Percentiles rank a stretch among this genome's conserved stretches.
Evolutionary conservation across 2,888 invertebrate genomes (phyloP).

Genomic region (Cephus sareptanus): DNA sequence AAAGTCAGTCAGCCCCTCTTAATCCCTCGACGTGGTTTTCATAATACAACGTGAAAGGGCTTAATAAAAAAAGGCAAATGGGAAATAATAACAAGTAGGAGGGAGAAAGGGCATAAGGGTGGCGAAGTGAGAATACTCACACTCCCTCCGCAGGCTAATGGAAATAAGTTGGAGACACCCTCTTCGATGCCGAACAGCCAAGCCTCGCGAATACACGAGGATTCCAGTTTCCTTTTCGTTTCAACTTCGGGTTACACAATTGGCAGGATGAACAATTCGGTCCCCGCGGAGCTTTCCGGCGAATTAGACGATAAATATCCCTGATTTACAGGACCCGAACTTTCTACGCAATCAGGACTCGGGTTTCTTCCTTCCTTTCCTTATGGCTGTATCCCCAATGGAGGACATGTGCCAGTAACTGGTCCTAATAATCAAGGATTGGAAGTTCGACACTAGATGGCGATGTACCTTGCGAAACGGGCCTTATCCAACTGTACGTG

Average conservation of each 20-base stretch:
- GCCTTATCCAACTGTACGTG: too few species aligned
- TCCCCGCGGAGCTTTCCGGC: slow-evolving; percentile 42
- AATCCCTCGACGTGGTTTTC: slow-evolving; percentile 12
- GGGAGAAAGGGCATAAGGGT: slow-evolving; percentile 20
- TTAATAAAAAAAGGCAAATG: slow-evolving; percentile 44
- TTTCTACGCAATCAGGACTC: slow-evolving; percentile 3
- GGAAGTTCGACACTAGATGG: too few species aligned
- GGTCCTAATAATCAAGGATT: too few species aligned
- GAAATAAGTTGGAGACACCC: slow-evolving; percentile 42
- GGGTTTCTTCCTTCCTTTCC: neutral
- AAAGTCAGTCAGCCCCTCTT: neutral
- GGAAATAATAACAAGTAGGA: slow-evolving; percentile 41
- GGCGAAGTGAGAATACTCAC: slow-evolving; percentile 28
- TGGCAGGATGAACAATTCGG: slow-evolving; percentile 31
- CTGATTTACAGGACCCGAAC: slow-evolving; percentile 40
- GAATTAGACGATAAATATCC: slow-evolving; percentile 53
- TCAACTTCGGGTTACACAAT: neutral
- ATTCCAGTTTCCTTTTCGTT: neutral
- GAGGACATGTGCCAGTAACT: too few species aligned
- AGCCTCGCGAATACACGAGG: neutral
- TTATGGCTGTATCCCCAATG: too few species aligned
- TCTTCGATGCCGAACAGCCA: neutral
- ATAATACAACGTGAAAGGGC: slow-evolving; percentile 32
- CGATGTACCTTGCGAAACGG: too few species aligned
- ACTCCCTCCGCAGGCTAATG: slow-evolving; percentile 46